These are phyloP conservation scores for Euglossa dilemma DNA, from an alignment of 1,140 invertebrate genomes.

Conservation along the genomic window DNA sequence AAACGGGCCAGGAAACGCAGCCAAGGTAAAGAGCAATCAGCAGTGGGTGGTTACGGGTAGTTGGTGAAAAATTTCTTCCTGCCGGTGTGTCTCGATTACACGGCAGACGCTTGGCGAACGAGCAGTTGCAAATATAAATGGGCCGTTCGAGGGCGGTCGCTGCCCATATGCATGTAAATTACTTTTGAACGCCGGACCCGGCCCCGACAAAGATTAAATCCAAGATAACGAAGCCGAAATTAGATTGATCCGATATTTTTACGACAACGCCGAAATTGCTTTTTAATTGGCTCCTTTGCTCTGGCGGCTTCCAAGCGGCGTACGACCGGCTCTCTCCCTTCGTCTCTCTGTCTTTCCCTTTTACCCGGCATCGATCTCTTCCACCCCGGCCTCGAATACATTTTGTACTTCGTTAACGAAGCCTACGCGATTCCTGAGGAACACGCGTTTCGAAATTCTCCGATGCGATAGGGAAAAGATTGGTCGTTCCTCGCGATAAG, in stretches of 20 bases:
- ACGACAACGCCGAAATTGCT: slow-evolving; percentile 39
- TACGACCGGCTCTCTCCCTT: neutral
- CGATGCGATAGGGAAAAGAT: neutral
- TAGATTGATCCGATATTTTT: slow-evolving; percentile 45
- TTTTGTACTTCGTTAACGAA: slow-evolving; percentile 11
- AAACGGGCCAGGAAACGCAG: neutral
- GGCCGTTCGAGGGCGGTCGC: neutral
- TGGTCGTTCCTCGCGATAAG: neutral
- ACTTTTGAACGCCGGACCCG: neutral
- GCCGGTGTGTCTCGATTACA: neutral
- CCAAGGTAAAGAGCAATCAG: neutral
- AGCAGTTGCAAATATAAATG: slow-evolving; percentile 6
- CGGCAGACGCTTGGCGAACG: neutral
- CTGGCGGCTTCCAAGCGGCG: neutral
- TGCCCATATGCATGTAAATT: slow-evolving; percentile 36
- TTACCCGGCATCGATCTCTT: neutral
- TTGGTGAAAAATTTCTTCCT: neutral
- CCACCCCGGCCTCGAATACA: neutral
- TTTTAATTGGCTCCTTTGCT: slow-evolving; percentile 44
- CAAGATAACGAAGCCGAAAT: slow-evolving; percentile 39
- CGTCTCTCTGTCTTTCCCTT: too few relatives aligned
- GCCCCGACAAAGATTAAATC: slow-evolving; percentile 6
- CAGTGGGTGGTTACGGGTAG: too few relatives aligned
- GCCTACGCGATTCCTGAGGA: neutral
- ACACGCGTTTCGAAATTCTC: neutral